Evolutionary conservation across 2,797 vertebrate genomes (phyloP).

Genomic region (Cryptoblepharus egeriae): DNA sequence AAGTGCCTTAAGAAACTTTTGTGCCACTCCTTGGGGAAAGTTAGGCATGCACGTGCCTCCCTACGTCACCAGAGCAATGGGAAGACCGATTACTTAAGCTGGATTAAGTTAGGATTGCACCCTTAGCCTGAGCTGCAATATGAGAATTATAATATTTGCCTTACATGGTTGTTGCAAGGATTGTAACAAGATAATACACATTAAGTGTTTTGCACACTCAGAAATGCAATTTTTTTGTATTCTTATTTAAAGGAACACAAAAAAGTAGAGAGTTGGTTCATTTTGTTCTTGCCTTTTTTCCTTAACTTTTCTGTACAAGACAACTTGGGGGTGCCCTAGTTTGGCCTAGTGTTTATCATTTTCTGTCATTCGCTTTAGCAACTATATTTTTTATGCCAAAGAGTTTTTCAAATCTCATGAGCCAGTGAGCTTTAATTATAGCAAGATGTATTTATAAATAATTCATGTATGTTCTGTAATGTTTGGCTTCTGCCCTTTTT

Average conservation of each 20-base stretch:
- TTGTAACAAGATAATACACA: no score
- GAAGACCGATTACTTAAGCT: no score
- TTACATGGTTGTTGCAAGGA: no score
- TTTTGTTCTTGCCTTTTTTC: neutral
- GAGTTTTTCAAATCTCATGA: conserved; percentile 57
- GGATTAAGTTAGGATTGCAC: no score
- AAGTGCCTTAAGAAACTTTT: no score
- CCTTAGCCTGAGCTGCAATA: no score
- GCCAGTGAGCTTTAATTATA: conserved; percentile 52
- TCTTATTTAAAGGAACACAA: neutral
- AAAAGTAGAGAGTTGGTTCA: neutral
- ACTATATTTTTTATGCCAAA: conserved; percentile 45
- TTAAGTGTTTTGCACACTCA: no score
- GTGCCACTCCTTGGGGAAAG: no score
- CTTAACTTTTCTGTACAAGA: neutral
- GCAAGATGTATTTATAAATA: conserved; percentile 56
- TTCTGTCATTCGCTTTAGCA: conserved; percentile 53
- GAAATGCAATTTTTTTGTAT: no score
- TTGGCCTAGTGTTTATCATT: neutral
- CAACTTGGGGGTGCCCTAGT: neutral
- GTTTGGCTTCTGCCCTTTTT: conserved; percentile 41
- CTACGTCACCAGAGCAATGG: no score
- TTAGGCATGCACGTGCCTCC: no score
- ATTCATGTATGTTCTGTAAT: conserved; percentile 47
- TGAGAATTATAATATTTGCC: no score